These are phyloP conservation scores for Tauraco hartlaubi DNA, from an alignment of 2,797 vertebrate genomes.

Conservation along the genomic window DNA sequence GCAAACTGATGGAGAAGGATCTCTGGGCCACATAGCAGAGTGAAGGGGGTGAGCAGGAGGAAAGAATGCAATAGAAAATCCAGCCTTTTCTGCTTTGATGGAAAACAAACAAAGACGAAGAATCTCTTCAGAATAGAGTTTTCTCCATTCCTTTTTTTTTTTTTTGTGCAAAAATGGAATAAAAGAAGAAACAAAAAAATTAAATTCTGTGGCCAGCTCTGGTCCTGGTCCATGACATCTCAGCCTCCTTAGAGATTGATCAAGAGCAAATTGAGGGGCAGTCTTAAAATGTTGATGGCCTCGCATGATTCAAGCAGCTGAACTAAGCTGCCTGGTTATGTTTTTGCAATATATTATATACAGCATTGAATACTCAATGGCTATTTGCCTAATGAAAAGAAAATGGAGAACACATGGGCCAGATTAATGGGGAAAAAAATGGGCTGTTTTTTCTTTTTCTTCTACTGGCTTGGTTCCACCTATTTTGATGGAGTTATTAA, in stretches of 20 bases:
- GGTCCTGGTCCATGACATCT: not conserved
- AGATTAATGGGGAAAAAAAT: not conserved
- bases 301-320: not conserved
- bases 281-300: not conserved
- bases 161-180: not conserved
- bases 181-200: not conserved
- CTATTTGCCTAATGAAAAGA: not conserved
- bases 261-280: not conserved
- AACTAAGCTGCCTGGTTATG: not conserved
- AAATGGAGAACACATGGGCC: conserved; percentile 9
- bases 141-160: not conserved
- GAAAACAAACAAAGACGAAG: not conserved
- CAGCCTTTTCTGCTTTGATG: not conserved
- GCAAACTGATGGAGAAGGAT: not conserved
- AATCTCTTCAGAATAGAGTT: not conserved
- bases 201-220: not conserved
- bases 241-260: not conserved
- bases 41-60: not conserved
- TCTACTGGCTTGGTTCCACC: not conserved
- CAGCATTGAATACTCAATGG: not conserved
- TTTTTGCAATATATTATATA: not conserved
- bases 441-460: not conserved
- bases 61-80: not conserved
- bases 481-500: not conserved
- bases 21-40: not conserved